These are phyloP conservation scores for Acanthosepion lycidas DNA, from an alignment of 2,888 invertebrate genomes.

Conservation along the genomic window DNA sequence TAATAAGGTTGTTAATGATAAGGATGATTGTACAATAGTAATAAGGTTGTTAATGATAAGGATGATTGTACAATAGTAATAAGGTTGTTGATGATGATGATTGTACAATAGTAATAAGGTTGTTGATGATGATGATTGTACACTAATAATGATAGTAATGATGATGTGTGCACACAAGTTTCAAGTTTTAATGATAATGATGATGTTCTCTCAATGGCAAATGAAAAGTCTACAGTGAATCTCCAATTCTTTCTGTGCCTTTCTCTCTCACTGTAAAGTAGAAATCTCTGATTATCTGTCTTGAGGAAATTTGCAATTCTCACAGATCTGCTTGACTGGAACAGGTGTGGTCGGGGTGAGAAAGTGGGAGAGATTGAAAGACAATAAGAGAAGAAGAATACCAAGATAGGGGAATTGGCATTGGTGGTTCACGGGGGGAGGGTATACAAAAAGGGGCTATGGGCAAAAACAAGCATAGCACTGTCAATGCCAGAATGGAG, in stretches of 20 bases:
- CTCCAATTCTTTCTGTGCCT: background rate
- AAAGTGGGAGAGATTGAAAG: background rate
- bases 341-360: background rate
- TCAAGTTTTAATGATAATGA: too few species aligned
- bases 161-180: too few species aligned
- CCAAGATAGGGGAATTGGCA: background rate
- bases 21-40: too few species aligned
- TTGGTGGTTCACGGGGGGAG: background rate
- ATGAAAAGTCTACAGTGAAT: background rate
- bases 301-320: slow-evolving; percentile 20
- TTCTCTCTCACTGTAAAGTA: background rate
- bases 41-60: too few species aligned
- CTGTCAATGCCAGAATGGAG: slow-evolving; percentile 1
- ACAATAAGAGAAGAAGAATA: background rate
- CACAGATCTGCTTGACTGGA: slow-evolving; percentile 23
- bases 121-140: too few species aligned
- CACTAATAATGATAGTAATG: too few species aligned
- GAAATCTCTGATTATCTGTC: slow-evolving; percentile 33
- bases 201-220: too few species aligned
- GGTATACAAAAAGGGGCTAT: background rate
- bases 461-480: background rate
- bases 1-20: too few species aligned
- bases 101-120: too few species aligned
- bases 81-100: too few species aligned
- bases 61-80: too few species aligned